These are phyloP conservation scores for Sebastes hubbsi DNA, from an alignment of 2,797 vertebrate genomes.

Conservation along the genomic window DNA sequence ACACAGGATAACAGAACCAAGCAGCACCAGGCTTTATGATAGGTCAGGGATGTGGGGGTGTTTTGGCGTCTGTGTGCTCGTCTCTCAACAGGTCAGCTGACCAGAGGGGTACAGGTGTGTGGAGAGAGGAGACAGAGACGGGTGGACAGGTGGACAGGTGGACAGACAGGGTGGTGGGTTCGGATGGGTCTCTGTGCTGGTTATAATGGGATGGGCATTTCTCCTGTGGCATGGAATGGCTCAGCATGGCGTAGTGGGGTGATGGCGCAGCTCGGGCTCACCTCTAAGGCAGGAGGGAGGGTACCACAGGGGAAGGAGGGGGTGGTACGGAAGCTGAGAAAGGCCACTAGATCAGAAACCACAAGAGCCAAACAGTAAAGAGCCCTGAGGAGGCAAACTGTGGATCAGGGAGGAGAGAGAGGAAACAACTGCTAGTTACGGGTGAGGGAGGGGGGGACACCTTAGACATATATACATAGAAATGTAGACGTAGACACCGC, in stretches of 20 bases:
- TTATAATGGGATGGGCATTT: constrained; percentile 30
- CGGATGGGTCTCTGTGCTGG: constrained; percentile 25
- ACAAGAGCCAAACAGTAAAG: constrained; percentile 99
- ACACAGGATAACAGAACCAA: no score
- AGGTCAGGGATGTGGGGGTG: neutral
- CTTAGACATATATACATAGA: constrained; percentile 16
- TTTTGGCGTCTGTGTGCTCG: neutral
- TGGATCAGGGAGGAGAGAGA: constrained; percentile 76
- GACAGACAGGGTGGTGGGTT: neutral
- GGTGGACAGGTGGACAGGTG: constrained; percentile 1
- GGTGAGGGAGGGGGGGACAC: constrained; percentile 77
- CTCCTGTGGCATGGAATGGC: constrained; percentile 64
- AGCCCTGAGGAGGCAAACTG: constrained; percentile 90
- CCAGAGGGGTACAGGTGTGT: constrained; percentile 4
- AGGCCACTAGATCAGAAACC: constrained; percentile 99
- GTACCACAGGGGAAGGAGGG: constrained; percentile 90
- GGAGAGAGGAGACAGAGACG: constrained; percentile 8
- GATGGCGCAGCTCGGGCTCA: constrained; percentile 83
- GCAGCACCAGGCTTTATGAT: neutral
- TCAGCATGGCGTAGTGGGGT: constrained; percentile 40
- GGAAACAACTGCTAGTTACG: constrained; percentile 81
- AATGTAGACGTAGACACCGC: neutral
- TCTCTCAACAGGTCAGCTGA: constrained; percentile 16
- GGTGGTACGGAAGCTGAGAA: constrained; percentile 97
- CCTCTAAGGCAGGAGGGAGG: constrained; percentile 97